Evolutionary conservation across 1,140 invertebrate genomes (phyloP), one percentile per base, ranked within the genome.

Genomic region (Diachasma alloeum): DNA sequence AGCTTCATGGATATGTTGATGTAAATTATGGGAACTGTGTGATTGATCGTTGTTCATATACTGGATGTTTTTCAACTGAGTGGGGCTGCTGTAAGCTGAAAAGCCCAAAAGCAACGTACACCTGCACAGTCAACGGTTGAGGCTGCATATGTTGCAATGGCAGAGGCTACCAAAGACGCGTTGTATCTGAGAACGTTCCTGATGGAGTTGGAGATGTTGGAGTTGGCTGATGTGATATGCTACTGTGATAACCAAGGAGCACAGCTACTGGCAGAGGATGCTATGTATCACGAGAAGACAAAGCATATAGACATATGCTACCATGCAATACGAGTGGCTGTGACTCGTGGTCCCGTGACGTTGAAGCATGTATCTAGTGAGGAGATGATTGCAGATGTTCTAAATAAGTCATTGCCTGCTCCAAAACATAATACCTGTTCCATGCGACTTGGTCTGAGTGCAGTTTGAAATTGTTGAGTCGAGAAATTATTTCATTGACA

Each of bases 231-330:
- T 9, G 17, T 67, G 5, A 75, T 36, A 26, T 75, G 44, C 73
- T 87, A 31, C 74, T 81, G 72, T 53, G 81, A 89, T 75, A 88
- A 87, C 75, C 84, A 85, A 78, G 82, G 86, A 71, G 85, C 87
- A 2, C 82, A 86, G 26, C 77, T 83, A 59, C 44, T 88, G 15
- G 81, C 78, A 4, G 77, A 83, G 26, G 87, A 89, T 71, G 80
- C 80, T 8, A 81, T 87, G 10, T 83, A 78, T 63, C 84, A 88
- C 71, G 68, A 78, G 10, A 77, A 83, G 36, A 87, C 83, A 0
- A 90, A 91, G 48, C 88, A 90, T 71, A 90, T 90, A 37, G 87
- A 89, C 56, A 76, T 89, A 0, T 68, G 77, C 4, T 81, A 84
- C 71, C 84, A 88, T 76, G 87, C 85, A 39, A 71, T 72, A 9